These are phyloP conservation scores for Torymus aiolomorphi DNA, from an alignment of 2,888 invertebrate genomes.

Conservation along the genomic window DNA sequence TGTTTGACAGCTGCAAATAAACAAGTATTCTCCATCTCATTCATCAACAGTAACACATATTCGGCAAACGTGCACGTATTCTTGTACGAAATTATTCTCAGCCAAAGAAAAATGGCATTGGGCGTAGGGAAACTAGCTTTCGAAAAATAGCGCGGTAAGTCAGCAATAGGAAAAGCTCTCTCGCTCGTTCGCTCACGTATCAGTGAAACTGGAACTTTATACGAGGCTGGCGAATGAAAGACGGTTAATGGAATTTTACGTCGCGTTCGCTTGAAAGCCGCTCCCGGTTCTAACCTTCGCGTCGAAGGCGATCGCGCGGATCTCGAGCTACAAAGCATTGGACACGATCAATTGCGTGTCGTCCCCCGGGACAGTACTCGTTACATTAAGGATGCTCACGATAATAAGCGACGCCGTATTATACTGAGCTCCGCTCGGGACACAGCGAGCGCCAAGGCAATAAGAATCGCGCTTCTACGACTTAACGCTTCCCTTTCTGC, in stretches of 20 bases:
- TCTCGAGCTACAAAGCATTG: conserved; percentile 36
- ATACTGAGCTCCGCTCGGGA: neutral
- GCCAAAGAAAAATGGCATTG: no score
- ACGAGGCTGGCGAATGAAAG: conserved; percentile 39
- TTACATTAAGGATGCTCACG: conserved; percentile 37
- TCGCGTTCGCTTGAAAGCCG: conserved; percentile 26
- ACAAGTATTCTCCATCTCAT: no score
- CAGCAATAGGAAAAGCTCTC: neutral
- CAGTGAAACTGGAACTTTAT: conserved; percentile 41
- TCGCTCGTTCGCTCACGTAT: neutral
- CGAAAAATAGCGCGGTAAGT: neutral
- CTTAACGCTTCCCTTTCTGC: conserved; percentile 10
- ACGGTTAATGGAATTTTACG: conserved; percentile 47
- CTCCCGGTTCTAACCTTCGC: neutral
- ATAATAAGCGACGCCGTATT: conserved; percentile 48
- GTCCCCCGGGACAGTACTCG: conserved; percentile 33
- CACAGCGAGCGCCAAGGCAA: neutral
- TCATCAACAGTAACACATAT: no score
- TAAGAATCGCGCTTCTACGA: conserved; percentile 29
- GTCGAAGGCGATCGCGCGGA: neutral
- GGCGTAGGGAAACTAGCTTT: no score
- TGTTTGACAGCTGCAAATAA: no score
- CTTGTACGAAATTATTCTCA: no score
- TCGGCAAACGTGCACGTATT: no score
- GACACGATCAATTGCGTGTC: conserved; percentile 39